Evolutionary conservation across 2,888 invertebrate species (phyloP).

Genomic region (Dolomedes plantarius): DNA sequence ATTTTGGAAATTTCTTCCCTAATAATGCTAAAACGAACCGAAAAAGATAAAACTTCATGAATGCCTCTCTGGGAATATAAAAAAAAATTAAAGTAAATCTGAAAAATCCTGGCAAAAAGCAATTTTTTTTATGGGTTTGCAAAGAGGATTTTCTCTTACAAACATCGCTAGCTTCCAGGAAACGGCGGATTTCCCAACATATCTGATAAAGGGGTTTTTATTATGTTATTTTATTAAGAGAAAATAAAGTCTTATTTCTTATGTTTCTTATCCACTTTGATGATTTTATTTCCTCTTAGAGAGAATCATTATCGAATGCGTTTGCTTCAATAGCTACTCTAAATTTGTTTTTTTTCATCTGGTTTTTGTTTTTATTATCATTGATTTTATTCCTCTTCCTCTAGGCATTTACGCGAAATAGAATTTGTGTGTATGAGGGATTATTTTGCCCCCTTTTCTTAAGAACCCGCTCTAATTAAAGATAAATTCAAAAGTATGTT

Average conservation of each 20-base stretch:
- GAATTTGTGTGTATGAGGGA: too few species aligned
- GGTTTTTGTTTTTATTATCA: too few species aligned
- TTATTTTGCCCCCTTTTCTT: too few species aligned
- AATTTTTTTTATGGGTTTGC: neutral
- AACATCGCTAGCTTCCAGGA: neutral
- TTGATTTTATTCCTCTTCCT: too few species aligned
- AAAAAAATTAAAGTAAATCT: slow-evolving; percentile 6
- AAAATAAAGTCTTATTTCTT: slow-evolving; percentile 1
- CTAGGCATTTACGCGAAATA: too few species aligned
- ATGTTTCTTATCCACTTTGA: slow-evolving; percentile 13
- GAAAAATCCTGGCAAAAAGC: neutral
- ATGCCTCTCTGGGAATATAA: neutral
- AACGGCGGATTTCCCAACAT: slow-evolving; percentile 9
- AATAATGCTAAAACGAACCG: slow-evolving; percentile 10
- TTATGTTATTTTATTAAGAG: slow-evolving; percentile 6
- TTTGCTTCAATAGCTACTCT: neutral
- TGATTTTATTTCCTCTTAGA: slow-evolving; percentile 9
- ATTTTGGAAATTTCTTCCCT: neutral
- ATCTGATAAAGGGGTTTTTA: slow-evolving; percentile 9
- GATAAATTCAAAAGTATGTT: too few species aligned
- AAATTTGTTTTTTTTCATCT: too few species aligned
- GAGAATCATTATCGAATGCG: neutral
- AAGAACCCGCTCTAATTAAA: too few species aligned
- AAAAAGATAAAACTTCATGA: neutral
- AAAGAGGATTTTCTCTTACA: slow-evolving; percentile 1